A percentile compares a stretch with the other conserved stretches of the same genome.
Conservation (phyloP, 2,888 invertebrate species). For the Protophormia terraenovae region DNA sequence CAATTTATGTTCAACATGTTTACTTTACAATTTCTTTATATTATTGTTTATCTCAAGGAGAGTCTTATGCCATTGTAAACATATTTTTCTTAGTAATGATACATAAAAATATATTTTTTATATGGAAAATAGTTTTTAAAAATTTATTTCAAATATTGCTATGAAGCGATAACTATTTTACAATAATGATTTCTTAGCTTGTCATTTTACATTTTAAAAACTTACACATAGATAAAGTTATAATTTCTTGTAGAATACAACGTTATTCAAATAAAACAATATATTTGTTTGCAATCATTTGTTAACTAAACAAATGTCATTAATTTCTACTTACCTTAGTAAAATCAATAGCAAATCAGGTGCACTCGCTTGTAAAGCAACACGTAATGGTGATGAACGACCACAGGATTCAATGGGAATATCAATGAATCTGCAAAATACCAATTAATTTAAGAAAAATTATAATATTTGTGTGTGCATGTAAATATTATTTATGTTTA, state of each 20-base stretch:
- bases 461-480: not conserved
- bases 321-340: conserved; percentile 81
- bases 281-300: too few relatives aligned
- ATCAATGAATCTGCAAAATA: conserved; percentile 85
- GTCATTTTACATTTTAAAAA: not conserved
- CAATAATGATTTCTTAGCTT: not conserved
- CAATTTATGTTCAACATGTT: not conserved
- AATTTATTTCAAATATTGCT: not conserved
- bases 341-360: conserved; percentile 89
- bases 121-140: too few relatives aligned
- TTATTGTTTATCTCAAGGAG: not conserved
- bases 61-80: not conserved
- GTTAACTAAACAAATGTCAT: not conserved
- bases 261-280: too few relatives aligned
- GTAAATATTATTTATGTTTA: conserved; percentile 21
- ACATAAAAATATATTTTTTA: not conserved
- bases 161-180: not conserved
- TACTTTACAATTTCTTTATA: not conserved
- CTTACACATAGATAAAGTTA: not conserved
- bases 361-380: conserved; percentile 88
- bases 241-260: too few relatives aligned
- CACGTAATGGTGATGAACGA: conserved; percentile 86
- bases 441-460: conserved; percentile 62
- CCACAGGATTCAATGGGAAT: conserved; percentile 92
- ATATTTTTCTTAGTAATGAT: not conserved